These are phyloP conservation scores for Anser brachyrhynchus DNA, from an alignment of 2,113 vertebrate genomes.

Conservation along the genomic window DNA sequence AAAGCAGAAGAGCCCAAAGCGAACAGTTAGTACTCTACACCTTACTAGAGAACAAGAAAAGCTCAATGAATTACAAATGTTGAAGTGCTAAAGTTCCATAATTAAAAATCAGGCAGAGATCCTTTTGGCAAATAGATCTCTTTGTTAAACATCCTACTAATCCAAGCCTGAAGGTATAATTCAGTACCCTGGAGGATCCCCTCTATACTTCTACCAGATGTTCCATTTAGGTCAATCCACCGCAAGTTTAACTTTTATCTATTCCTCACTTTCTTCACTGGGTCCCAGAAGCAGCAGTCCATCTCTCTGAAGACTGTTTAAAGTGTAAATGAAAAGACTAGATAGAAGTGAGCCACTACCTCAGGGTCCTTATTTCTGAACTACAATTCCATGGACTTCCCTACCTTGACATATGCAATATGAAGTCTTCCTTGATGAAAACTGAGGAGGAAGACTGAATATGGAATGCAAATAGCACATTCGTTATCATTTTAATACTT, in stretches of 20 bases:
- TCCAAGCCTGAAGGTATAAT: slow-evolving; percentile 65
- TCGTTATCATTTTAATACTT: slow-evolving; percentile 75
- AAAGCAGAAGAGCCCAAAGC: slow-evolving; percentile 5
- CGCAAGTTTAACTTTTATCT: slow-evolving; percentile 70
- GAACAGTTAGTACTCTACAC: slow-evolving; percentile 27
- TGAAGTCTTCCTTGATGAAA: slow-evolving; percentile 71
- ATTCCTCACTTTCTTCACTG: slow-evolving; percentile 57
- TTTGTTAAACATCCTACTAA: slow-evolving; percentile 75
- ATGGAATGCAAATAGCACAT: slow-evolving; percentile 47
- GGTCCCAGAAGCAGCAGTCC: slow-evolving; percentile 50
- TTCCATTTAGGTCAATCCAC: slow-evolving; percentile 58
- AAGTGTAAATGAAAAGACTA: slow-evolving; percentile 75
- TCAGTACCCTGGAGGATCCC: slow-evolving; percentile 56
- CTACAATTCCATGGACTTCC: slow-evolving; percentile 70
- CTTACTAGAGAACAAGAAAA: slow-evolving; percentile 20
- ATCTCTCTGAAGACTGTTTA: slow-evolving; percentile 68
- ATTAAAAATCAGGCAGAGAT: slow-evolving; percentile 74
- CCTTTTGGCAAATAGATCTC: slow-evolving; percentile 69
- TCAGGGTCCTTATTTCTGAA: slow-evolving; percentile 74
- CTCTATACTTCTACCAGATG: slow-evolving; percentile 56
- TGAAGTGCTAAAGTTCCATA: slow-evolving; percentile 1
- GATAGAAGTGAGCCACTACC: slow-evolving; percentile 67
- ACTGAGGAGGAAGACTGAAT: slow-evolving; percentile 63
- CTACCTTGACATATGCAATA: slow-evolving; percentile 70
- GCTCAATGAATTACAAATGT: slow-evolving; percentile 50